Conservation (phyloP, 2,797 vertebrate species). For the Erithacus rubecula region DNA sequence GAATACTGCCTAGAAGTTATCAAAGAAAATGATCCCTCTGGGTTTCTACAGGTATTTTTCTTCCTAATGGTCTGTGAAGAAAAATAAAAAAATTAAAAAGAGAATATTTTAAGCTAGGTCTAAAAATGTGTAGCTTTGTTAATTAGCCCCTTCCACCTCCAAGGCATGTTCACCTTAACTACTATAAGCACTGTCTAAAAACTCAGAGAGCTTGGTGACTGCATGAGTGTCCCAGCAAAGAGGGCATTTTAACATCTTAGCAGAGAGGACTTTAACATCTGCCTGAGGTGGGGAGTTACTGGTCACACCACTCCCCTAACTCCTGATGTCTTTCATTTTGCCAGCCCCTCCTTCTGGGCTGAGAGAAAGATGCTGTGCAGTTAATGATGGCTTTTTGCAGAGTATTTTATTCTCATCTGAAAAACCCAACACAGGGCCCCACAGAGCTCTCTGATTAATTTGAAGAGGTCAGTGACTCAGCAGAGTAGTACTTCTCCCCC, state of each 20-base stretch:
- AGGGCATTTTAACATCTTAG: too few species aligned
- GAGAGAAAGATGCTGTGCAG: neutral
- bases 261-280: neutral
- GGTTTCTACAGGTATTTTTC: slow-evolving; percentile 90
- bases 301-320: neutral
- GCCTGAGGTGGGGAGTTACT: neutral
- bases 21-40: slow-evolving; percentile 95
- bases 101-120: neutral
- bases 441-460: neutral
- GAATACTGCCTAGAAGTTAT: slow-evolving; percentile 96
- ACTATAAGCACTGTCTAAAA: neutral
- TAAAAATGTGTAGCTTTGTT: neutral
- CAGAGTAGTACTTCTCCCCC: neutral
- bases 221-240: neutral
- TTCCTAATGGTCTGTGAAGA: accelerated
- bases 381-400: neutral
- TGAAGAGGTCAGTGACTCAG: neutral
- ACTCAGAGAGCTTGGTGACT: neutral
- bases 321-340: neutral
- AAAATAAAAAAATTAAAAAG: accelerated
- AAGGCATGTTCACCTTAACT: neutral
- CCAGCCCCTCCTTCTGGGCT: neutral
- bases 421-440: neutral
- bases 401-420: neutral
- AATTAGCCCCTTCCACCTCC: neutral